Evolutionary conservation across 2,113 vertebrate species (phyloP), one percentile per base, ranked within the genome.

Genomic region (Ranitomeya imitator): DNA sequence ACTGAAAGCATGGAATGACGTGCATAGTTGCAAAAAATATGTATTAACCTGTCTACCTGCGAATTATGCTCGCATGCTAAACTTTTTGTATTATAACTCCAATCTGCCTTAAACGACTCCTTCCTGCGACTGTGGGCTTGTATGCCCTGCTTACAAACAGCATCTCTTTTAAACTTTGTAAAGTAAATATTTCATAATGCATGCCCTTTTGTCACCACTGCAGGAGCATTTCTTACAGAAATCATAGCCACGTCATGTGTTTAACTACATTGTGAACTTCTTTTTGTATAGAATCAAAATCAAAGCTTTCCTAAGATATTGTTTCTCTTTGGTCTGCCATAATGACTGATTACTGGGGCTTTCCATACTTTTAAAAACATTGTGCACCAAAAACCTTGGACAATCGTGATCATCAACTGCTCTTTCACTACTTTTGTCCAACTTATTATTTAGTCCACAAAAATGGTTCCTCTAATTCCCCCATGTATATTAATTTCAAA

Each of bases 261-360:
- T 88, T 88, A 71, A 67, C 82, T 88, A 74, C 55, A 83, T 83
- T 61, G 31, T 83, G 79, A 88, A 83, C 82, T 52, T 71, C 54
- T 23, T 82, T 76, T 76, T 88, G 80, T 82, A 57, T 37, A 7
- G 77, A 10, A n/a, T 37, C 71, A 57, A 88, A 83, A 83, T 88
- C 69, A 82, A 61, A 5, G 55, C 51, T 57, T 79, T 88, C 65
- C 82, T 79, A 45, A 45, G 26, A 59, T 88, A 88, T 61, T 83
- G 67, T 81, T 88, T 74, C 21, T 73, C 54, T 88, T 88, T 63
- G 16, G 26, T 45, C 78, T 88, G 79, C 79, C 67, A 83, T 23
- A 81, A 60, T 74, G 79, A 88, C 71, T 82, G 21, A 88, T 88
- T 61, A 74, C 69, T 76, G 26, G 23, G 55, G 79, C 37, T 82